These are phyloP conservation scores for Papilio demoleus DNA, from an alignment of 2,888 invertebrate species.

Conservation along the genomic window DNA sequence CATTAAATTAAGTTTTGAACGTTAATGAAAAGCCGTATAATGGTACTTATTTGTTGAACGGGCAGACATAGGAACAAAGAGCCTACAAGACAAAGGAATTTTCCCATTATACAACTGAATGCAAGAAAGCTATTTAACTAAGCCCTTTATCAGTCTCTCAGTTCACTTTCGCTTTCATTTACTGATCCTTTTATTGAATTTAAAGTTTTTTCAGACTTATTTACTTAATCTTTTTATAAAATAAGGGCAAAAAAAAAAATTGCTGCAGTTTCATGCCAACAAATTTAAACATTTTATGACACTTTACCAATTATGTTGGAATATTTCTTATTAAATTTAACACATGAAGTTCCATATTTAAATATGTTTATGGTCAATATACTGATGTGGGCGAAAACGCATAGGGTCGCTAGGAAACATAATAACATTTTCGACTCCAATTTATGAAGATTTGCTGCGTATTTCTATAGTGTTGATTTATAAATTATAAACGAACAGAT, in stretches of 20 bases:
- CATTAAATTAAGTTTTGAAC: too few species aligned
- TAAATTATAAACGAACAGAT: constrained; percentile 4
- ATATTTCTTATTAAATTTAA: neutral
- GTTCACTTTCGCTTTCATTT: neutral
- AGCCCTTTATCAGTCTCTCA: constrained; percentile 1
- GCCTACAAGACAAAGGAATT: constrained; percentile 24
- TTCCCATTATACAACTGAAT: constrained; percentile 11
- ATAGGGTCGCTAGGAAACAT: constrained; percentile 19
- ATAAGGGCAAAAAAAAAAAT: too few species aligned
- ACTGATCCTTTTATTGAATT: neutral
- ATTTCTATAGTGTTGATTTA: neutral
- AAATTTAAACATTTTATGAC: too few species aligned
- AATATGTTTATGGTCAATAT: constrained; percentile 13
- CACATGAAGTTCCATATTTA: neutral
- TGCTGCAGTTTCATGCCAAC: too few species aligned
- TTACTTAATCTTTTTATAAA: too few species aligned
- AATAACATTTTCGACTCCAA: constrained; percentile 14
- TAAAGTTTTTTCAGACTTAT: neutral
- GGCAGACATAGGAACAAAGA: constrained; percentile 27
- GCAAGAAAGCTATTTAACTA: constrained; percentile 15
- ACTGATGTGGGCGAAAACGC: constrained; percentile 19
- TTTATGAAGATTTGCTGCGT: neutral
- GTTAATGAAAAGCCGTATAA: neutral
- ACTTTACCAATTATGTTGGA: too few species aligned
- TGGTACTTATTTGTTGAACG: constrained; percentile 4